Evolutionary conservation across 2,797 vertebrate species (phyloP).

Genomic region (Spinus pinus): DNA sequence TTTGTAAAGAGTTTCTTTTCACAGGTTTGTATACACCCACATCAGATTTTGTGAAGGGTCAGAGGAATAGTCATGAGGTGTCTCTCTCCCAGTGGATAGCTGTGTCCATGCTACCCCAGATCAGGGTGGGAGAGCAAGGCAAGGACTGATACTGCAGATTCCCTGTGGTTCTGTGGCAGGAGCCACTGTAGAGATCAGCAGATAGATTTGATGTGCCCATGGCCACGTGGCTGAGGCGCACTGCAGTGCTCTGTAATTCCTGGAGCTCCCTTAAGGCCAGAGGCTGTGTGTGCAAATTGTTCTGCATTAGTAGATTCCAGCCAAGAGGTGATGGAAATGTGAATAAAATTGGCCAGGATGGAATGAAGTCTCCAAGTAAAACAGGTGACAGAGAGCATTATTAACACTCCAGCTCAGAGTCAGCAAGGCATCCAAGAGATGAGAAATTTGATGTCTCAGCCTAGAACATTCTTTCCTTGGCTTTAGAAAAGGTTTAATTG

Average conservation of each 20-base stretch:
- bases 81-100: neutral
- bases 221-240: neutral
- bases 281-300: neutral
- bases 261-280: neutral
- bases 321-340: neutral
- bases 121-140: neutral
- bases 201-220: rapidly evolving
- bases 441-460: slow-evolving; percentile 5
- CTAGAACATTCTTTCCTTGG: neutral
- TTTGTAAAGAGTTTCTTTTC: neutral
- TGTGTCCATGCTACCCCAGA: neutral
- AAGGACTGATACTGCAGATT: neutral
- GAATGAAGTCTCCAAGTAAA: neutral
- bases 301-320: neutral
- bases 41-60: neutral
- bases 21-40: neutral
- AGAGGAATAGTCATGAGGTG: neutral
- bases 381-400: neutral
- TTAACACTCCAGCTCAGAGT: neutral
- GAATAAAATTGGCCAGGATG: neutral
- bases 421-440: neutral
- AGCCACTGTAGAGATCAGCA: neutral
- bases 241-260: neutral
- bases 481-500: neutral
- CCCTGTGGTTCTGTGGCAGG: neutral